A percentile compares a stretch with the other conserved stretches of the same genome.
phyloP scores from a whole-genome alignment of 1,140 invertebrate genomes.

The Drosophila sp. region DNA sequence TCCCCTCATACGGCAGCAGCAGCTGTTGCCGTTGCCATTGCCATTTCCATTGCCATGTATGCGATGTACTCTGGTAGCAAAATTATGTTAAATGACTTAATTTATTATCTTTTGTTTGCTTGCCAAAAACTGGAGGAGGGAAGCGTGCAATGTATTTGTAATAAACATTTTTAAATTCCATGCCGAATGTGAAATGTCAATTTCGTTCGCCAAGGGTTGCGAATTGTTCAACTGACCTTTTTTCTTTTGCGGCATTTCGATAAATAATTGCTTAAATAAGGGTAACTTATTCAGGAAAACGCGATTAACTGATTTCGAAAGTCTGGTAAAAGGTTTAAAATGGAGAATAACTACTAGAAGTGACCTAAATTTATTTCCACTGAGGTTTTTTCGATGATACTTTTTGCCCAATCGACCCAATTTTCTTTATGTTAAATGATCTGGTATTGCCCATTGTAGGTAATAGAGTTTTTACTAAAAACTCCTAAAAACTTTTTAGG shows the following conservation, averaged over 20 bases:
- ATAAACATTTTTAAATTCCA: conserved; percentile 51
- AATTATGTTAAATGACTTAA: conserved; percentile 80
- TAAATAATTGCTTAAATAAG: not conserved
- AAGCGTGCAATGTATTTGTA: conserved; percentile 52
- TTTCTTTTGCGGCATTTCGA: not conserved
- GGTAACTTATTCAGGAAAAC: not conserved
- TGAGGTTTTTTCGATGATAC: too few species aligned
- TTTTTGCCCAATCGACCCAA: too few species aligned
- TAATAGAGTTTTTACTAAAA: too few species aligned
- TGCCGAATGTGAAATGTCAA: conserved; percentile 51
- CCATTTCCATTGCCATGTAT: conserved; percentile 7
- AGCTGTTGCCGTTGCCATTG: conserved; percentile 57
- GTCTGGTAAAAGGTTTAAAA: too few species aligned
- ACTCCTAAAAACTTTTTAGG: too few species aligned
- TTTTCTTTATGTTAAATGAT: too few species aligned
- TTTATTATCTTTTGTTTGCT: conserved; percentile 74
- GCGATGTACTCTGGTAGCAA: conserved; percentile 61
- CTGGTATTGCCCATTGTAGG: too few species aligned
- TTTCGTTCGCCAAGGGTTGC: conserved; percentile 9
- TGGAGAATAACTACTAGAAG: too few species aligned
- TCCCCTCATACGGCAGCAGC: conserved; percentile 77
- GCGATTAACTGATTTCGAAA: too few species aligned
- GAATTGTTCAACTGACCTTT: conserved; percentile 7
- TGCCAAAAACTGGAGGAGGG: conserved; percentile 53
- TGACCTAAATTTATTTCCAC: too few species aligned